Evolutionary conservation across 1,140 invertebrate species (phyloP), one percentile per base, ranked within the genome.

Genomic region (Diploscapter pachys): DNA sequence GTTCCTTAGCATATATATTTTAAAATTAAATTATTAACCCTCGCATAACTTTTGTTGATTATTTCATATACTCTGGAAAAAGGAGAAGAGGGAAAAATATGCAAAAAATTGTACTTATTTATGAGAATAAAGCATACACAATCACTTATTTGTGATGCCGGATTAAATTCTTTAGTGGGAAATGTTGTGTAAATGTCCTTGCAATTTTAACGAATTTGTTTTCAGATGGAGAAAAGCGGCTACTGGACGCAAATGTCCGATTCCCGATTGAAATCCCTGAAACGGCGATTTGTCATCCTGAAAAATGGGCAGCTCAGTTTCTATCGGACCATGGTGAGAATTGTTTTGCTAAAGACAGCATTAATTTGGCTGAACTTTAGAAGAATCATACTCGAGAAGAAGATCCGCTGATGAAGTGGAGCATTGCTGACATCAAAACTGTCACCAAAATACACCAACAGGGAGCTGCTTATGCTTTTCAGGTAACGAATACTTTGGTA

Each of bases 211-310:
- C 31, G 31, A 31, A 31, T 31, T 8, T 78, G 50, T 5, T 81
- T 79, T 9, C 54, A 81, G 80, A 56, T 78, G 13, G 80, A 81
- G 66, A 78, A 72, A 13, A 6, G 51, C 57, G 81, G 81, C 49
- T 81, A 81, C 53, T 78, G 81, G 68, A 75, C 63, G n/a, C 72
- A 73, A 54, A 78, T 82, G 56, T 78, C 77, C 2, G 81, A 82
- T 53, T 81, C 66, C 64, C 72, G 81, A 5, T 54, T 82, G 13
- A 74, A 77, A 56, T 83, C 81, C 0, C 57, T 82, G 50, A 82
- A 82, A 63, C 63, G 81, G 64, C 78, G 81, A 55, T 82, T 78
- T 73, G 77, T 82, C 8, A 71, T 83, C 8, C 59, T 82, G 48
- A 79, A 73, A 51, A 75, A 82, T 71, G 75, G 74, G 8, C 52